Evolutionary conservation across 2,888 invertebrate species (phyloP), one percentile per base, ranked within the genome.

Genomic region (Exocentrus adspersus): DNA sequence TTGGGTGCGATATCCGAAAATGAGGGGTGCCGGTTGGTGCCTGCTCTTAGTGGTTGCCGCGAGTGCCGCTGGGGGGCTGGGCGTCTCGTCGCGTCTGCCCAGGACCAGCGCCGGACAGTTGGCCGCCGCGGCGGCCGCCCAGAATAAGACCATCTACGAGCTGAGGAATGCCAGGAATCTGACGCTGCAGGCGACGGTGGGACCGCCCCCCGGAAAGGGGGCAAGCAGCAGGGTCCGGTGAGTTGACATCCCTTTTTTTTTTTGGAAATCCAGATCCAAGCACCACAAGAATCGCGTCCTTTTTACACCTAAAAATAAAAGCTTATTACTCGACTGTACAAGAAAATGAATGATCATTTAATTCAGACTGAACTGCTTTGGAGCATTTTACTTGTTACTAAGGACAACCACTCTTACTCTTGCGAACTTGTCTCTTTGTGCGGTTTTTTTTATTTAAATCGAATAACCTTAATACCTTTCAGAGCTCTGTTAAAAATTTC

Each of bases 41-140:
- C 77, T 74, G 71, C 76, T 81, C 70, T 72, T 79, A 72, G 72
- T 78, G 72, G 57, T 70, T 9, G 69, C 69, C 61, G 72, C 69
- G 61, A 62, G 75, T 71, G 75, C 70, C 62, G 67, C 58, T 48
- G 71, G 72, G 59, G 70, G 61, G 32, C 50, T 58, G 48, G 74
- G 71, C 53, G 71, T 72, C 79, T 79, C 87, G 74, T 81, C 86
- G 70, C 83, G 87, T 46, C 80, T 87, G 65, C 87, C 89, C 54
- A 83, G 88, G 68, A 85, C 89, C 70, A 86, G 89, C 78, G 86
- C 88, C 71, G 87, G 83, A 71, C 86, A 87, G 75, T 78, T 86
- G 69, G 83, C 83, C 21, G 82, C 82, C 4, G 80, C 79, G 14
- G 82, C 81, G 14, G 81, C 80, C 43, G 81, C 81, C 3, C 81